Evolutionary conservation across 2,888 invertebrate genomes (phyloP), one percentile per base, ranked within the genome.

Genomic region (Himalopsyche kuldschensis): DNA sequence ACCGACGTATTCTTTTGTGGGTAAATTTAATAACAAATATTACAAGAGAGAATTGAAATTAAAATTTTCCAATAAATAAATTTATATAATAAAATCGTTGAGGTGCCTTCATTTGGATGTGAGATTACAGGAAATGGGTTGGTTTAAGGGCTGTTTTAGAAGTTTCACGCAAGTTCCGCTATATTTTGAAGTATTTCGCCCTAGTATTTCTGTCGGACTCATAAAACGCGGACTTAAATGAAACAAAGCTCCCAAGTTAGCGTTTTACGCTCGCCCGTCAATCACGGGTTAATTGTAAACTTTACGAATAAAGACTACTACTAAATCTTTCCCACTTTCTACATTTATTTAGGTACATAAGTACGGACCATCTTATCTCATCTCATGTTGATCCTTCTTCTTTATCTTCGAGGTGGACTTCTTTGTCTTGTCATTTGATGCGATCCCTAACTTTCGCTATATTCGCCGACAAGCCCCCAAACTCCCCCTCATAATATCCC

Each of bases 251-350:
- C 30, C 69, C 27, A 69, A 69, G 69, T 69, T 69, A 30, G 69
- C 69, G 55, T 69, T 69, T 69, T 69, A 69, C 27, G 69, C 69
- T 69, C 69, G 15, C 69, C 69, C 69, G 69, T 69, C 69, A 69
- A 69, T 69, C 69, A 69, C 69, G 27, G 69, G 69, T 80, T 83
- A 83, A 83, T 83, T 83, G 83, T 83, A 55, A 77, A 83, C 80
- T 80, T 83, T 48, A 30, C 78, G 80, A 69, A 80, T 83, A 83
- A 83, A 83, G 77, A 48, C 83, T 27, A 55, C 76, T 78, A 83
- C 77, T 83, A 79, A 81, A 83, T 80, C 81, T 83, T 83, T 69
- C 69, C 69, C 15, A 27, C 41, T 41, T 69, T 27, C 69, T 27
- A 30, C 27, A 30, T 69, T 69, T 69, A 69, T 69, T 69, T 69